Base-by-base conservation (phyloP, 1,140 invertebrate species). In the Drosophila sechellia region DNA sequence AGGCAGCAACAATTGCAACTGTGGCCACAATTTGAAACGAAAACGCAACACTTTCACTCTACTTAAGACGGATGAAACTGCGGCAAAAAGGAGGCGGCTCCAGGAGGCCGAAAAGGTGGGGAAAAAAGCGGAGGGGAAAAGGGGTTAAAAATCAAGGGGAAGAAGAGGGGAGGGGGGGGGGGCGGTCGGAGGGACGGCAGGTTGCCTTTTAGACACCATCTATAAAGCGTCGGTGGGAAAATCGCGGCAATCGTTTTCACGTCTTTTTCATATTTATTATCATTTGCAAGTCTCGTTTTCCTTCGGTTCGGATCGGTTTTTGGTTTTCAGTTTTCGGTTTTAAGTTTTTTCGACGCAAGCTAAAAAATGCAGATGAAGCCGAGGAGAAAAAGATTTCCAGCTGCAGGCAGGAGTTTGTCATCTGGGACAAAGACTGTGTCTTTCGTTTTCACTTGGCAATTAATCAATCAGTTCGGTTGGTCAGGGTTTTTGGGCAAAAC, bases 11-110 rank as follows among this genome's bases (percentile, higher is more conserved):
- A 80, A 53, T 54, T 66, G 71, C 79, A 72, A 74, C 77, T 74
- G 64, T 69, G 70, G 58, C 69, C 73, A 84, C 79, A 84, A 72
- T 83, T 81, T 75, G 69, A 81, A 79, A 79, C 69, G 77, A 81
- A 89, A 84, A 90, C 81, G 87, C 81, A 90, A 90, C 86, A 90
- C 86, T 90, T 90, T 90, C 86, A 90, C 86, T 90, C 87, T 90
- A 90, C 66, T 90, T 89, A 89, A 80, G 80, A 89, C 79, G 76
- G 68, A 89, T 81, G 76, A 69, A 80, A 61, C 79, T 59, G 66
- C 50, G 53, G 53, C 40, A 49, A 65, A 37, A 52, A 45, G 40
- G 49, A 50, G 57, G 25, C 42, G 56, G 58, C 48, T 43, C 48
- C 53, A 40, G 39, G 35, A 20, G 15, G 55, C 8, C 42, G 31